Evolutionary conservation across 2,797 vertebrate species (phyloP).

Genomic region (Varecia variegata): DNA sequence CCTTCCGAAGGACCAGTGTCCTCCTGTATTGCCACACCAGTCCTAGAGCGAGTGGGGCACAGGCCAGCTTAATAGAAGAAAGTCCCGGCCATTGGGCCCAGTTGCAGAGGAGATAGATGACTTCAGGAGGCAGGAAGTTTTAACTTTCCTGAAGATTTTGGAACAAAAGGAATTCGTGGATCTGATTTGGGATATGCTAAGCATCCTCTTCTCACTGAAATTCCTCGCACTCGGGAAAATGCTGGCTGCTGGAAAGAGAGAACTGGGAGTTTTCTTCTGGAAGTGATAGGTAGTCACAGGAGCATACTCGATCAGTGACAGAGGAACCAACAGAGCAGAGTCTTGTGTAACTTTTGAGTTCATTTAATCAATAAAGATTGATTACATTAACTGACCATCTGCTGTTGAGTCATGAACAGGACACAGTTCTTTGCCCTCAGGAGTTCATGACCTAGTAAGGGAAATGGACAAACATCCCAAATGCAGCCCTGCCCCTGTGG

Average conservation of each 20-base stretch:
- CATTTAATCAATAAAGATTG: not conserved
- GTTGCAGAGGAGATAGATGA: not conserved
- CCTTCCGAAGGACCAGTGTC: no score
- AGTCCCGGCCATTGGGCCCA: not conserved
- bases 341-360: not conserved
- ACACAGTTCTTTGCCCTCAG: not conserved
- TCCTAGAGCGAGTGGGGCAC: not conserved
- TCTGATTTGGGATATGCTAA: not conserved
- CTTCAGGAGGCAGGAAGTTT: not conserved
- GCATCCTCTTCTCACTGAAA: not conserved
- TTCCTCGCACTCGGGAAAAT: not conserved
- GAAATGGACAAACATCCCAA: not conserved
- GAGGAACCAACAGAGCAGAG: not conserved
- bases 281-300: not conserved
- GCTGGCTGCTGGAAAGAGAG: not conserved
- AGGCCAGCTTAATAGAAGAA: not conserved
- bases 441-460: not conserved
- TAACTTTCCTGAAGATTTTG: not conserved
- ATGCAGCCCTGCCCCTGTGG: not conserved
- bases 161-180: not conserved
- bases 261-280: not conserved
- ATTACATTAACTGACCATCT: not conserved
- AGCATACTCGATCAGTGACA: not conserved
- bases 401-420: accelerated
- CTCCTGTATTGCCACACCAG: not conserved